These are phyloP conservation scores for Drosophila lacicola DNA, from an alignment of 2,888 invertebrate species.

Conservation along the genomic window DNA sequence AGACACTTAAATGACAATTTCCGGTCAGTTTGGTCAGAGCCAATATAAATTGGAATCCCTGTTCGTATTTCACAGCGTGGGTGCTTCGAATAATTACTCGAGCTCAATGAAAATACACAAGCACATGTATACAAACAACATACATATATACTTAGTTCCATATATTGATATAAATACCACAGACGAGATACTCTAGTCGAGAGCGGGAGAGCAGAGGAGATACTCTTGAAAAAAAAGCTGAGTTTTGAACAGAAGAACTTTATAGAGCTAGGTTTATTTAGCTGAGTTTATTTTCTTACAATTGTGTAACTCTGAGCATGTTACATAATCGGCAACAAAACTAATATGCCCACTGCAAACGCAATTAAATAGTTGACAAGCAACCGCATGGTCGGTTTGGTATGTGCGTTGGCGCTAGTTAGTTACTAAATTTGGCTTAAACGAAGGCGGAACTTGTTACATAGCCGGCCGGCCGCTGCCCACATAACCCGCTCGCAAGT, in stretches of 20 bases:
- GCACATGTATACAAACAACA: neutral
- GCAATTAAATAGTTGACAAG: constrained; percentile 6
- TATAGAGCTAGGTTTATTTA: neutral
- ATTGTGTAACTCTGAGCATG: neutral
- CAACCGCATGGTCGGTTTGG: constrained; percentile 17
- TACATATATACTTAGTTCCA: constrained; percentile 15
- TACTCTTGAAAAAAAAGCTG: constrained; percentile 9
- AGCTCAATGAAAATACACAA: constrained; percentile 35
- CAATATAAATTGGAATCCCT: constrained; percentile 77
- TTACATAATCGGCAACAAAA: constrained; percentile 1
- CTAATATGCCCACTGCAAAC: neutral
- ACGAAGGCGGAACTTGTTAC: constrained; percentile 81
- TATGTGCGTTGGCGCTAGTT: constrained; percentile 69
- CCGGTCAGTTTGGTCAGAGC: constrained; percentile 76
- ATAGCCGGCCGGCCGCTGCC: constrained; percentile 76
- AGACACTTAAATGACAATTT: constrained; percentile 76
- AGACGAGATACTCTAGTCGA: neutral
- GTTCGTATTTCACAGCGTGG: constrained; percentile 76
- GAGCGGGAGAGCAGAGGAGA: neutral
- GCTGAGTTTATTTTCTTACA: neutral
- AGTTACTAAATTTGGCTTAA: constrained; percentile 82
- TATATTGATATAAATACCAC: constrained; percentile 21
- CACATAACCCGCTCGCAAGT: constrained; percentile 56
- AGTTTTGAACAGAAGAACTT: neutral
- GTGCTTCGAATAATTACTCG: constrained; percentile 72